A percentile compares a stretch with the other conserved stretches of the same genome.
These are phyloP conservation scores for Xestobium rufovillosum DNA, from an alignment of 2,888 invertebrate species.

Conservation along the genomic window DNA sequence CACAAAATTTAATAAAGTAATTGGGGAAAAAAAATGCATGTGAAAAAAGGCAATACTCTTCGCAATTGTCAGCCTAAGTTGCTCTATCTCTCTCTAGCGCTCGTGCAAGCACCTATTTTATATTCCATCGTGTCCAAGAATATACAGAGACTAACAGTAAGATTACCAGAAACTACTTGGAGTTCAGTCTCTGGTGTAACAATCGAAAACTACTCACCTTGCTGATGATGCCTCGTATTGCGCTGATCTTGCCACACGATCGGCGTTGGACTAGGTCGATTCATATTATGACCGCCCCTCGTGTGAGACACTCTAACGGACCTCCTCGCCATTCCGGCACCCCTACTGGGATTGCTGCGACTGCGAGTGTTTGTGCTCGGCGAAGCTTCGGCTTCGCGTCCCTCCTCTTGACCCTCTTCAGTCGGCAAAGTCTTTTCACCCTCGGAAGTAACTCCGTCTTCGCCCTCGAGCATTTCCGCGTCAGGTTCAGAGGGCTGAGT, in stretches of 20 bases:
- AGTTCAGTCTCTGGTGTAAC: too few species aligned
- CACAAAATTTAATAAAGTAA: constrained; percentile 6
- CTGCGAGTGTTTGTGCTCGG: constrained; percentile 51
- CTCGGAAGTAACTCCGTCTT: constrained; percentile 50
- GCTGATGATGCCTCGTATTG: constrained; percentile 22
- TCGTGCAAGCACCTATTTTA: too few species aligned
- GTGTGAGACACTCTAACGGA: constrained; percentile 27
- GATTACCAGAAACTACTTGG: too few species aligned
- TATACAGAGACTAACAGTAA: too few species aligned
- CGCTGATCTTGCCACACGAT: constrained; percentile 53
- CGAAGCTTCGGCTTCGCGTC: constrained; percentile 73
- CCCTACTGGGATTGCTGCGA: constrained; percentile 28
- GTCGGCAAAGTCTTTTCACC: constrained; percentile 51
- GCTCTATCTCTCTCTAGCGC: too few species aligned
- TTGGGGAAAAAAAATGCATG: neutral
- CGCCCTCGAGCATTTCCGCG: constrained; percentile 38
- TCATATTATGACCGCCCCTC: constrained; percentile 28
- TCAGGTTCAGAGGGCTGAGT: constrained; percentile 28
- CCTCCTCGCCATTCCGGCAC: constrained; percentile 33
- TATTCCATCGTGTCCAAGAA: too few species aligned
- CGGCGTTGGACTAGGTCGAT: constrained; percentile 50
- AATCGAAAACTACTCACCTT: constrained; percentile 24
- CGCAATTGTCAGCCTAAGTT: too few species aligned
- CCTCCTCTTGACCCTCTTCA: constrained; percentile 56
- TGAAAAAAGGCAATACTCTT: too few species aligned